Base-by-base conservation (phyloP, 2,888 invertebrate genomes). In the Drosophila meridionalis region DNA sequence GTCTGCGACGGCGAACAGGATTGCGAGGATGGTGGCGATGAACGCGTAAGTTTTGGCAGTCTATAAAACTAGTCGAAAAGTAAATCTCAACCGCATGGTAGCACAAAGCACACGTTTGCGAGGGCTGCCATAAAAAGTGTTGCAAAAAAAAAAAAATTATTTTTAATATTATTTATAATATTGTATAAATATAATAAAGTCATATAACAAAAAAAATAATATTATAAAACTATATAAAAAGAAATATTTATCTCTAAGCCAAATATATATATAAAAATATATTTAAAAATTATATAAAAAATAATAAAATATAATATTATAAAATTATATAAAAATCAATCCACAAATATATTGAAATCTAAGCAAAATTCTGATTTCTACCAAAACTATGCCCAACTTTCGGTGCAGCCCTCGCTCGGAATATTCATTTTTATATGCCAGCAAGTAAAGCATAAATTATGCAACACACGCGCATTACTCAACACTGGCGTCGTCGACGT, bases 1-100 rank as follows among this genome's bases (percentile, higher is more conserved):
- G 94, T 95, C 40, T 98, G 98, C 92, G 98, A 98, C 92, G 97
- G 97, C 0, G 97, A 98, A 88, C 94, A 94, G 62, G 98, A 98
- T 92, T 98, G 98, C 90, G 94, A 95, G 0, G 97, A 98, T 93
- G 96, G 95, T 57, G 96, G 96, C 65, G 98, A 98, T 93, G 98
- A 98, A 93, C 92, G 93, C 93, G 96, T 96, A 92, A 93, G 93
- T 92, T 38, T 20, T 61, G 8, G 38, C 36, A 60, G 7, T 72
- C 43, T 53, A 52, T 69, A 45, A 47, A 12, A 43, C 26, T 28
- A 42, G 42, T 53, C 26, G 4, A 14, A 56, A 14, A 20, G 43
- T 20, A 47, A 76, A 55, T 34, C 38, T 26, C 8, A 60, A 42
- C 20, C 26, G 4, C 32, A 50, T 11, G 45, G 34, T 55, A 47